phyloP scores from a whole-genome alignment of 2,113 vertebrate genomes.

The Actinemys pallida region DNA sequence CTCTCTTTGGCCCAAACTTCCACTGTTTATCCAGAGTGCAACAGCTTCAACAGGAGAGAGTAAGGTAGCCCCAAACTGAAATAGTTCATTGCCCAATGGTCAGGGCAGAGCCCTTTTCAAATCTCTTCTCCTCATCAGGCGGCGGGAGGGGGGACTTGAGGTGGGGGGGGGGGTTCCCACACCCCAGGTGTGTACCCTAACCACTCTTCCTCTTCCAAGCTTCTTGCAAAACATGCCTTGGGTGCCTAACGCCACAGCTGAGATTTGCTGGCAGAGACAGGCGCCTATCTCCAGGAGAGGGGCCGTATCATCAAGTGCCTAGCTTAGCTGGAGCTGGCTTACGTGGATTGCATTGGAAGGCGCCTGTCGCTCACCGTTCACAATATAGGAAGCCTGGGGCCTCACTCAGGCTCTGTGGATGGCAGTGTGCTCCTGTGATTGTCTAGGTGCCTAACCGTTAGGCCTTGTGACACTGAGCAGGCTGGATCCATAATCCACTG shows the following conservation, averaged over 20 bases:
- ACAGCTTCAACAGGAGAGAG: background rate
- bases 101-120: background rate
- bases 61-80: background rate
- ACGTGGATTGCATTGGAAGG: background rate
- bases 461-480: background rate
- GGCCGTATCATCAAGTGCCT: background rate
- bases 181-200: background rate
- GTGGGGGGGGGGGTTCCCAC: background rate
- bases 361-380: background rate
- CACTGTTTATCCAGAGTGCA: background rate
- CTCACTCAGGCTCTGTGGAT: background rate
- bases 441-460: background rate
- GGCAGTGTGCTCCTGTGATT: background rate
- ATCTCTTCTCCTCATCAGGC: background rate
- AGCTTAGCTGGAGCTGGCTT: background rate
- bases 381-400: background rate
- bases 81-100: background rate
- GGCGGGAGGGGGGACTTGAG: accelerated
- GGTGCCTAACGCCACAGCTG: background rate
- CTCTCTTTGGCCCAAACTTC: background rate
- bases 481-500: slow-evolving; percentile 16
- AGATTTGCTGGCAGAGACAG: background rate
- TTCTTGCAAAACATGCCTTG: background rate
- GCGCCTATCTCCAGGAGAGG: background rate
- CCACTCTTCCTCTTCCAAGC: background rate